Percentiles rank a stretch among this genome's conserved stretches.
Evolutionary conservation across 2,797 vertebrate genomes (phyloP).

Genomic region (Urosaurus nigricauda): DNA sequence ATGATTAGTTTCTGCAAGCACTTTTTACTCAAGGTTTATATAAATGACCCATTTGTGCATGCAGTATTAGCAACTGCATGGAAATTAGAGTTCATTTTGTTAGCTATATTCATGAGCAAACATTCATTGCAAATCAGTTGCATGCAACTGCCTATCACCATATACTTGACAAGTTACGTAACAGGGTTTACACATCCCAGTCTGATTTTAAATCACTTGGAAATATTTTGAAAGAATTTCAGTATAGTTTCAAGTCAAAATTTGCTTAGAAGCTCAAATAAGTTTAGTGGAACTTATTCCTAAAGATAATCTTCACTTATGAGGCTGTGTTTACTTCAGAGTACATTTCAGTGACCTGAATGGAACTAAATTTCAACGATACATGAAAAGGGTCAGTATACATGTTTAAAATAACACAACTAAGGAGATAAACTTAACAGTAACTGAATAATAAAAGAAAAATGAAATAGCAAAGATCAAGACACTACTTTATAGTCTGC

Average conservation of each 20-base stretch:
- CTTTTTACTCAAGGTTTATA: neutral
- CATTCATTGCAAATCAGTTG: neutral
- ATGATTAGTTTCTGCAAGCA: fast-evolving
- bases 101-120: neutral
- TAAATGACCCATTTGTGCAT: neutral
- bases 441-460: neutral
- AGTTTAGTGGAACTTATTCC: neutral
- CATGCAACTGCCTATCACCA: neutral
- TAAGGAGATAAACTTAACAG: neutral
- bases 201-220: neutral
- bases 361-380: neutral
- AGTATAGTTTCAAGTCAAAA: neutral
- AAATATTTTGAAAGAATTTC: constrained; percentile 5
- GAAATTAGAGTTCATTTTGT: neutral
- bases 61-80: neutral
- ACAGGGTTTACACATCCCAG: neutral
- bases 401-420: neutral
- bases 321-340: neutral
- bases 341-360: neutral
- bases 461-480: neutral
- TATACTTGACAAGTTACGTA: neutral
- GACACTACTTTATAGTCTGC: neutral
- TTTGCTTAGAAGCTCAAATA: neutral
- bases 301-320: neutral
- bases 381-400: neutral